Base-by-base conservation (phyloP, 2,113 vertebrate genomes). In the Syngnathus floridae region DNA sequence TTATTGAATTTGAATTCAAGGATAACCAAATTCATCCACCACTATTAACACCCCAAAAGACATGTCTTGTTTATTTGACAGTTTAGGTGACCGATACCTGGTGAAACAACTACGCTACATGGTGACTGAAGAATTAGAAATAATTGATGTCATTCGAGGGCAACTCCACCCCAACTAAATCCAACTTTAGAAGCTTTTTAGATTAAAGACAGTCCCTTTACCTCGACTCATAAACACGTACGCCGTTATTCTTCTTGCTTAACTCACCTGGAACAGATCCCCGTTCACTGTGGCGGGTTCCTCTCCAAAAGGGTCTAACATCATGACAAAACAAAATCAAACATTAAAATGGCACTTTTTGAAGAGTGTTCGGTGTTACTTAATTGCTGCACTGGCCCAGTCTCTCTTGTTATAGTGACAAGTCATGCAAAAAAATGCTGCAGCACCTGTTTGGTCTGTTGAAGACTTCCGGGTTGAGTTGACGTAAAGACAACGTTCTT, bases 241-340 rank as follows among this genome's bases (percentile, higher is more conserved):
- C 10, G 1, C 5, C 35, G 16, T 26, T 17, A 3, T 35, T 16
- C 5, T 17, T 56, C 16, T 36, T 56, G 54, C 31, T 55, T 45
- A 6, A 31, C 84, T 90, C 78, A 97, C 96, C 94, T 94, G 92
- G 85, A 93, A 97, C 73, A 96, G 65, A 21, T 98, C 95, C 75
- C 95, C 96, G 58, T 99, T 98, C 79, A 97, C 71, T 1, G 88
- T 80, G 12, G 92, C 88, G 48, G 88, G 84, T 69, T 90, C 86
- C n/a, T 91, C 94, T 73, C 86, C 92, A 76, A 95, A 93, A 51
- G 65, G 89, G 84, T 88, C 93, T 95, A 31, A 64, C 77, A 85
- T 84, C 21, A 7, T 3, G 26, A 69, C 22, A 56, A 40, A 84
- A 46, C 70, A 63, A 16, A 67, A 5, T n/a, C 11, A 26, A n/a